phyloP scores from a whole-genome alignment of 2,888 invertebrate genomes.

The Orthosia incerta region DNA sequence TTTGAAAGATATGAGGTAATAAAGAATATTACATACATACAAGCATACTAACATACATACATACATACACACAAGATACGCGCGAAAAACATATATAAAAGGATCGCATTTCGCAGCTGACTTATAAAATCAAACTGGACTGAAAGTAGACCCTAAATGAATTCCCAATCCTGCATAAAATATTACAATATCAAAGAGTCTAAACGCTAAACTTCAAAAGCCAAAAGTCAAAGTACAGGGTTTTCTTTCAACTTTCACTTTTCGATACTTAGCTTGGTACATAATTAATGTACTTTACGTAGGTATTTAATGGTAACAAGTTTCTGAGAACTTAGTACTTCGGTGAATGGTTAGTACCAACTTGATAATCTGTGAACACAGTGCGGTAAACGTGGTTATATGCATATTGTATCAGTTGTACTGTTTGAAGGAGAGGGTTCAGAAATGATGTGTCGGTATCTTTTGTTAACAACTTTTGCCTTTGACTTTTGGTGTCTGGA shows the following conservation, averaged over 20 bases:
- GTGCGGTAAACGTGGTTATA: conserved; percentile 45
- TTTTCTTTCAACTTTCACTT: conserved; percentile 35
- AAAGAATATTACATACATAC: too few species aligned
- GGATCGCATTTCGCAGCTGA: not conserved
- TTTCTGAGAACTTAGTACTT: conserved; percentile 48
- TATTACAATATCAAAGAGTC: conserved; percentile 28
- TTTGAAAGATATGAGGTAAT: too few species aligned
- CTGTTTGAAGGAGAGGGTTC: conserved; percentile 31
- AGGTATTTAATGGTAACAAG: conserved; percentile 31
- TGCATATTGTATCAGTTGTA: conserved; percentile 58
- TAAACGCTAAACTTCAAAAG: conserved; percentile 31
- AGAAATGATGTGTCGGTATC: conserved; percentile 37
- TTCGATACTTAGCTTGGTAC: conserved; percentile 40
- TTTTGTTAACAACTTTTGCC: conserved; percentile 43
- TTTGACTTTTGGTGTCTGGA: conserved; percentile 2
- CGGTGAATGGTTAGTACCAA: conserved; percentile 13
- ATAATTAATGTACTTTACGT: conserved; percentile 55
- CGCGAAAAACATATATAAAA: too few species aligned
- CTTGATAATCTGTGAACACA: conserved; percentile 32
- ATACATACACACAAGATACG: too few species aligned
- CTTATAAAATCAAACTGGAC: not conserved
- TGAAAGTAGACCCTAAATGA: conserved; percentile 1
- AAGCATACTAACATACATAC: too few species aligned
- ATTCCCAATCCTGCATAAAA: not conserved
- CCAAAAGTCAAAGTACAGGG: conserved; percentile 30